phyloP scores from a whole-genome alignment of 2,797 vertebrate species.

The Acanthis flammea region DNA sequence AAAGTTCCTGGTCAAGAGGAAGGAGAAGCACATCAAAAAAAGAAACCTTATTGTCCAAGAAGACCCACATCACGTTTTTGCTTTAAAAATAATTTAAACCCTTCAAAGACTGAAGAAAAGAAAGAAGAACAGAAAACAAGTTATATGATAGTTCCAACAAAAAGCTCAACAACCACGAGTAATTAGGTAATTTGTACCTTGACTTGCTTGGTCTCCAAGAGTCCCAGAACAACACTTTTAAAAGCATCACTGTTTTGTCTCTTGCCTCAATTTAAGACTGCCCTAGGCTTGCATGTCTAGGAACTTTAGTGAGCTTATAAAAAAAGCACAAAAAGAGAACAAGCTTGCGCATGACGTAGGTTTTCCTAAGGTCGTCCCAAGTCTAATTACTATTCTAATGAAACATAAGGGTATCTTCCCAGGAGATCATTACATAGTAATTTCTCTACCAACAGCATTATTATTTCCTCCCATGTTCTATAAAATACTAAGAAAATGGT shows the following conservation, averaged over 20 bases:
- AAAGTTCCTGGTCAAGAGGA: background rate
- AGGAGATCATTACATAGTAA: constrained; percentile 77
- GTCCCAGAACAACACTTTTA: constrained; percentile 12
- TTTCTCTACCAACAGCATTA: constrained; percentile 75
- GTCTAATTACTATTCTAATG: constrained; percentile 81
- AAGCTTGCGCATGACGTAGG: constrained; percentile 55
- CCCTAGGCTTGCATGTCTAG: constrained; percentile 51
- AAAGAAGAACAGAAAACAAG: background rate
- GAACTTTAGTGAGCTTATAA: constrained; percentile 58
- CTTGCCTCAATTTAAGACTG: constrained; percentile 55
- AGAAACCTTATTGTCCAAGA: background rate
- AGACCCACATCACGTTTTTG: background rate
- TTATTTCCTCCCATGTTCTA: constrained; percentile 69
- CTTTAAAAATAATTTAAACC: background rate
- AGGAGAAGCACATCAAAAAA: background rate
- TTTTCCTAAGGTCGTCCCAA: constrained; percentile 72
- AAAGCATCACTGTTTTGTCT: constrained; percentile 38
- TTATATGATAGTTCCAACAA: background rate
- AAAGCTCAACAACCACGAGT: constrained; percentile 26
- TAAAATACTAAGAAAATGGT: constrained; percentile 75
- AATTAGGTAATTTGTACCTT: constrained; percentile 49
- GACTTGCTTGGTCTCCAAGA: constrained; percentile 18
- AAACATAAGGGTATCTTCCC: constrained; percentile 79
- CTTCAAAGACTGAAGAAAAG: background rate
- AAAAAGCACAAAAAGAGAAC: constrained; percentile 62